Evolutionary conservation across 2,113 vertebrate species (phyloP).

Genomic region (Anoura caudifer): DNA sequence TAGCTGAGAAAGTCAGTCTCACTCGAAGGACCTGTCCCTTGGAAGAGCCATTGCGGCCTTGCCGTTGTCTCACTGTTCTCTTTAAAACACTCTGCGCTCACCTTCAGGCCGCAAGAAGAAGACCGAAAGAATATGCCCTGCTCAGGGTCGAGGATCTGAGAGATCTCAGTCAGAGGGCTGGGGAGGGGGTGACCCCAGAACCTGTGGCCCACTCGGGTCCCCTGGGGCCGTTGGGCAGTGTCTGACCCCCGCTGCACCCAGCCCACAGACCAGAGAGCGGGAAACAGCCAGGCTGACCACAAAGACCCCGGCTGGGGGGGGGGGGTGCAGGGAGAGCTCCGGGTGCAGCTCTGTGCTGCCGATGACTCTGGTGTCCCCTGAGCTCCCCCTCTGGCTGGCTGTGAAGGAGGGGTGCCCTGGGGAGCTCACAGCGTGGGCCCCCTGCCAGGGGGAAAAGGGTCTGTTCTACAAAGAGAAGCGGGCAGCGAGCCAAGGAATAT

Average conservation of each 20-base stretch:
- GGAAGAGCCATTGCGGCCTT: background rate
- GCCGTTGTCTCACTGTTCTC: rapidly evolving
- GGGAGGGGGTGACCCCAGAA: background rate
- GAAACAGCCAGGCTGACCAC: background rate
- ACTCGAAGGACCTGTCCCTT: rapidly evolving
- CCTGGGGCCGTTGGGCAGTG: background rate
- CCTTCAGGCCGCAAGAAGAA: background rate
- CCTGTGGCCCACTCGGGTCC: background rate
- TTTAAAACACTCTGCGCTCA: rapidly evolving
- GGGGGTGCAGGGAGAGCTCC: background rate
- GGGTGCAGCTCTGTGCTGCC: background rate
- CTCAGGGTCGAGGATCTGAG: no score
- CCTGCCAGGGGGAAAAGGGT: rapidly evolving
- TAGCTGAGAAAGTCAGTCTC: background rate
- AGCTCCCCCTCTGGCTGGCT: no score
- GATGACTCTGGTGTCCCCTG: background rate
- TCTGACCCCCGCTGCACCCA: no score
- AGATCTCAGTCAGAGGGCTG: background rate
- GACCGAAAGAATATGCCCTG: rapidly evolving
- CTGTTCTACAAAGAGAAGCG: background rate
- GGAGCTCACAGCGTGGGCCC: background rate
- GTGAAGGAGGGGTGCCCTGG: background rate
- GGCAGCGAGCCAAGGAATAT: background rate
- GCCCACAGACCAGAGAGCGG: background rate
- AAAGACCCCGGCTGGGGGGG: rapidly evolving